Conservation (phyloP, 2,888 invertebrate species). For the Agelastica alni region DNA sequence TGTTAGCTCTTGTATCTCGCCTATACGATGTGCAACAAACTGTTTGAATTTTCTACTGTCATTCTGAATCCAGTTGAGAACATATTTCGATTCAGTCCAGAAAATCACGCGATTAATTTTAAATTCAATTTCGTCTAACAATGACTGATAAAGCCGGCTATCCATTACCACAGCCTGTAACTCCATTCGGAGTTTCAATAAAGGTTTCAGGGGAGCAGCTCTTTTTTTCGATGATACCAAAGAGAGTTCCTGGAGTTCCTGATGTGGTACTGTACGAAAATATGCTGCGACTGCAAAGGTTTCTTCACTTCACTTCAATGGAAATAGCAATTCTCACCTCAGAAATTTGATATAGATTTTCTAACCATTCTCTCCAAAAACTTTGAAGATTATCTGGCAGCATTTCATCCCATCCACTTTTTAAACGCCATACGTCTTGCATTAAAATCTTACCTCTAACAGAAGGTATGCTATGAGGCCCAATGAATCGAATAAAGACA, state of each 20-base stretch:
- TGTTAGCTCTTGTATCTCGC: not conserved
- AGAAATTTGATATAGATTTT: not conserved
- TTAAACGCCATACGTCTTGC: not conserved
- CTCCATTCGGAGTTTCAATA: not conserved
- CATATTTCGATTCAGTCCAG: not conserved
- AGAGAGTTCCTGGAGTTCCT: not conserved
- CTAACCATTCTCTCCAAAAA: not conserved
- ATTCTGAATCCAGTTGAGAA: not conserved
- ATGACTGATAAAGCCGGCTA: not conserved
- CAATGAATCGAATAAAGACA: not conserved
- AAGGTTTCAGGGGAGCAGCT: constrained; percentile 1
- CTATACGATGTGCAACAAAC: not conserved
- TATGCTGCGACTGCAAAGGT: not conserved
- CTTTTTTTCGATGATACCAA: no score
- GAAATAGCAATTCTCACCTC: not conserved
- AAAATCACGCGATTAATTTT: not conserved
- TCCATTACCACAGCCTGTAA: not conserved
- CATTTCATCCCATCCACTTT: not conserved
- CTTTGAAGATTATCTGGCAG: not conserved
- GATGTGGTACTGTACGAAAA: not conserved
- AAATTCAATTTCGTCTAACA: not conserved
- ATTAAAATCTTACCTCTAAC: not conserved
- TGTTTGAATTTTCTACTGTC: not conserved
- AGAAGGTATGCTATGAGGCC: not conserved
- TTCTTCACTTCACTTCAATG: not conserved